Evolutionary conservation across 2,797 vertebrate genomes (phyloP), one percentile per base, ranked within the genome.

Genomic region (Euphonia xanthogaster): DNA sequence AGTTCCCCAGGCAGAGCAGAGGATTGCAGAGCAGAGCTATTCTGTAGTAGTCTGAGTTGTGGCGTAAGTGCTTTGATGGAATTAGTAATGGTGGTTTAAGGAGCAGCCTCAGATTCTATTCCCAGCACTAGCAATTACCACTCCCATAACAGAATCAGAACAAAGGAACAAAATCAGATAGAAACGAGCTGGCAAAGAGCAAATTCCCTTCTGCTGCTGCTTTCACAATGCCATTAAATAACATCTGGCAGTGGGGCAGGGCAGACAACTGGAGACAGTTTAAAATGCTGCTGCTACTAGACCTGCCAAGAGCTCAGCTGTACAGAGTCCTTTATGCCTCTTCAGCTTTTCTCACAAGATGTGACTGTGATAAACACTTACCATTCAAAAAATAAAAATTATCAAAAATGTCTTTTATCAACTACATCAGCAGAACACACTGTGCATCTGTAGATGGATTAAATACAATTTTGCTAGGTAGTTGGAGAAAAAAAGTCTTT

Each of bases 71-170:
- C 72, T 94, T 77, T 95, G 87, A 94, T 74, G 72, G 81, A 96
- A 96, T 95, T 93, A 94, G 87, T 86, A 86, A 85, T 17, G 65
- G 65, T 80, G 37, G 68, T 82, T 94, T 93, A 93, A 89, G 93
- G 85, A 94, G 60, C 28, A 35, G 87, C 42, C 61, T 50, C 2
- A 0, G 44, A 87, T 28, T 81, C 85, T 85, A 60, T 67, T 95
- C 93, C 78, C 89, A 94, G 68, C 48, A 63, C 81, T 61, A 79
- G 94, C 88, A 92, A 91, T 92, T 93, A 94, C 87, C 79, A 67
- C 35, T 93, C 65, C 68, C 72, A 16, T 61, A 88, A 89, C 53
- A 88, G 78, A 89, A 53, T 35, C 82, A 68, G 93, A 94, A 94
- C 79, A 93, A 97, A 96, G 70, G 75, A 86, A 88, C 9, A 81